Conservation (phyloP, 2,888 invertebrate genomes). For the Frankliniella fusca region DNA sequence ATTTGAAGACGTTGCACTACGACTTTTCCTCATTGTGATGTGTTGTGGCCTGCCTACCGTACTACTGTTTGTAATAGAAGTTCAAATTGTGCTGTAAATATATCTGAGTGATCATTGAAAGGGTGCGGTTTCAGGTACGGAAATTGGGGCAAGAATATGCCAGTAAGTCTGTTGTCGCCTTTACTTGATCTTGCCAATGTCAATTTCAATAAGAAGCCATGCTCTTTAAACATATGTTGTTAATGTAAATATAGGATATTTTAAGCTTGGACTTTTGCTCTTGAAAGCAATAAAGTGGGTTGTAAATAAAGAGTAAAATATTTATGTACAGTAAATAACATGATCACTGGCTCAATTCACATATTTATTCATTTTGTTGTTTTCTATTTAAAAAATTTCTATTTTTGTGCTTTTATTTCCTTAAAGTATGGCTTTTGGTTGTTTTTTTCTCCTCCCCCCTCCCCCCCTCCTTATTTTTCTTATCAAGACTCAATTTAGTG, state of each 20-base stretch:
- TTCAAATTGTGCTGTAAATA: constrained; percentile 12
- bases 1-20: background rate
- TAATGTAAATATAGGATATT: constrained; percentile 11
- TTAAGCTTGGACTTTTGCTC: constrained; percentile 16
- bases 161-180: background rate
- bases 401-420: constrained; percentile 25
- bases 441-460: too few species aligned
- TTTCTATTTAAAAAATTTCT: constrained; percentile 9
- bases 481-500: background rate
- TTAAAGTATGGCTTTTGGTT: background rate
- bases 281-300: constrained; percentile 16
- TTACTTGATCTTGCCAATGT: background rate
- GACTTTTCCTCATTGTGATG: constrained; percentile 4
- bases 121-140: background rate
- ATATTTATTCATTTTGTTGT: constrained; percentile 21
- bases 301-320: constrained; percentile 21
- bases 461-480: too few species aligned
- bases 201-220: background rate
- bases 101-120: background rate
- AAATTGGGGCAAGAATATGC: background rate
- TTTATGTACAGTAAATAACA: constrained; percentile 23
- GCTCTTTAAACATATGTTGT: constrained; percentile 18
- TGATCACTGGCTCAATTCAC: constrained; percentile 19
- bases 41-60: constrained; percentile 22
- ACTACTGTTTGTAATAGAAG: background rate